These are phyloP conservation scores for Hydraecia micacea DNA, from an alignment of 2,888 invertebrate species.

Conservation along the genomic window DNA sequence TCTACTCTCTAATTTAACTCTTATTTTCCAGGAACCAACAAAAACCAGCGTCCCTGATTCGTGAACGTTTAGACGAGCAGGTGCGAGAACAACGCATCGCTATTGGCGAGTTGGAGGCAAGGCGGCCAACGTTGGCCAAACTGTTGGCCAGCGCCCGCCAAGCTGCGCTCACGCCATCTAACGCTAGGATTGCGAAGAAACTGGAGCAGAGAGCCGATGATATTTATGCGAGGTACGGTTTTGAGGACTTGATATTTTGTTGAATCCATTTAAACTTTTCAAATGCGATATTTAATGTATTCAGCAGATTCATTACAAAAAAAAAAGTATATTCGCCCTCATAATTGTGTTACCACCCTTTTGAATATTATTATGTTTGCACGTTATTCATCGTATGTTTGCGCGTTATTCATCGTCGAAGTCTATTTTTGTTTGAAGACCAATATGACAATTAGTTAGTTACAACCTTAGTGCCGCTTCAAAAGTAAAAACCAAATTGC, in stretches of 20 bases:
- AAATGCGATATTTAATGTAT: neutral
- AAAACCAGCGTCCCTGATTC: conserved; percentile 96
- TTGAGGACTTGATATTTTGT: neutral
- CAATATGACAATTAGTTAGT: neutral
- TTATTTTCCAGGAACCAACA: conserved; percentile 89
- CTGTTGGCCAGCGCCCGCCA: conserved; percentile 95
- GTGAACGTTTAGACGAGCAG: conserved; percentile 97
- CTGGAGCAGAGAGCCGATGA: conserved; percentile 97
- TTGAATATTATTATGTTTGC: no score
- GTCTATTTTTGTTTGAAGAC: neutral
- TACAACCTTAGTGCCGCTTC: neutral
- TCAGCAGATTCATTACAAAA: neutral
- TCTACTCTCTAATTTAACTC: neutral
- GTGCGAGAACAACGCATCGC: conserved; percentile 95
- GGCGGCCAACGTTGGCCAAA: conserved; percentile 95
- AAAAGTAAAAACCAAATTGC: neutral
- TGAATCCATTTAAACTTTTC: neutral
- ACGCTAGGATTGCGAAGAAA: conserved; percentile 96
- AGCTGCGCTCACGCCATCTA: conserved; percentile 94
- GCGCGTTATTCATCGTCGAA: neutral
- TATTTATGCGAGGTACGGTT: conserved; percentile 91
- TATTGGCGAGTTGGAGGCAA: conserved; percentile 96
- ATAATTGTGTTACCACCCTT: neutral
- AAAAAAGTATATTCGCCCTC: neutral
- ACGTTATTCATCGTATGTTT: neutral